phyloP scores from a whole-genome alignment of 1,140 invertebrate species.

The Drosophila dunni region DNA sequence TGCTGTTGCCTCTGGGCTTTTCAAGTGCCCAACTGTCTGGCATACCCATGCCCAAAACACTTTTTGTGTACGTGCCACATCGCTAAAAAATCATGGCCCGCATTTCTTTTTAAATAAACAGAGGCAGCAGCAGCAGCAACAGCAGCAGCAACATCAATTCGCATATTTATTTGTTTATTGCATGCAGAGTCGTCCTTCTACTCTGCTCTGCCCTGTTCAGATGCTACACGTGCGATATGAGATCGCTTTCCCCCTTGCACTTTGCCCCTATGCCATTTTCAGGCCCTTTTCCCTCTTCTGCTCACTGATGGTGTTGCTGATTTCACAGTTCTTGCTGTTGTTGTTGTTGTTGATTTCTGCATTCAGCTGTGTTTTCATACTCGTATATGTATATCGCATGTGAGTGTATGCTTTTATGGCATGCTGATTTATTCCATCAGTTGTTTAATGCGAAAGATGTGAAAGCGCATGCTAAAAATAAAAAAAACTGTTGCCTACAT shows the following conservation, averaged over 20 bases:
- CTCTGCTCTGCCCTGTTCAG: not conserved
- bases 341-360: conserved; percentile 28
- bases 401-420: conserved; percentile 22
- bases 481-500: conserved; percentile 66
- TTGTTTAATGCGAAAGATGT: conserved; percentile 74
- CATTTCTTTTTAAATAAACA: conserved; percentile 77
- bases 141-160: conserved; percentile 52
- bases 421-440: conserved; percentile 77
- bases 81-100: conserved; percentile 80
- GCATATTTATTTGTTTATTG: conserved; percentile 82
- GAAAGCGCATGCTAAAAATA: conserved; percentile 25
- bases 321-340: conserved; percentile 41
- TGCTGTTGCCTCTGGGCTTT: conserved; percentile 46
- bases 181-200: conserved; percentile 42
- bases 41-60: conserved; percentile 33
- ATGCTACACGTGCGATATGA: conserved; percentile 53
- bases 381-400: not conserved
- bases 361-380: not conserved
- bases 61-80: conserved; percentile 77
- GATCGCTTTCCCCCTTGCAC: conserved; percentile 4
- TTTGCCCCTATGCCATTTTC: not conserved
- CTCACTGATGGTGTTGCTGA: conserved; percentile 43
- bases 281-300: not conserved
- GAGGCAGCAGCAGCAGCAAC: conserved; percentile 30
- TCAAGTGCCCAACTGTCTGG: conserved; percentile 78